These are phyloP conservation scores for Nomada ferruginata DNA, from an alignment of 2,888 invertebrate species.

Conservation along the genomic window DNA sequence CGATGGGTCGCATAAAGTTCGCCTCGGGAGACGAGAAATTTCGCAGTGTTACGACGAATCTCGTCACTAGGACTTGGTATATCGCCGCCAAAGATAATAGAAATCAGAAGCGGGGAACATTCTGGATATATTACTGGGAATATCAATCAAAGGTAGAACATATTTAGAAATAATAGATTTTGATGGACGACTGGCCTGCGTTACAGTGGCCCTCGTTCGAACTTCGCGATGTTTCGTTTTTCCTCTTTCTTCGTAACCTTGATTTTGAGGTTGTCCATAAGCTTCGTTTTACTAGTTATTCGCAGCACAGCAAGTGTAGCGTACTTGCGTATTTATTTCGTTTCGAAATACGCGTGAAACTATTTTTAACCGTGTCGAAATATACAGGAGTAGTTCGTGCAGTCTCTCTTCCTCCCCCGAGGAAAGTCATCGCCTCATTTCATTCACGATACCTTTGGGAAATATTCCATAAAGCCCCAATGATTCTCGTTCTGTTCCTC, in stretches of 20 bases:
- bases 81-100: constrained; percentile 19
- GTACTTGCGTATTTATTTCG: constrained; percentile 46
- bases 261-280: constrained; percentile 29
- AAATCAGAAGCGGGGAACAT: neutral
- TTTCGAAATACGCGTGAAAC: constrained; percentile 16
- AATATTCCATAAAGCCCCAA: constrained; percentile 1
- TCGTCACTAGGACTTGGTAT: neutral
- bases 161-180: constrained; percentile 2
- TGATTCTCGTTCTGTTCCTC: neutral
- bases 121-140: constrained; percentile 4
- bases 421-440: constrained; percentile 8
- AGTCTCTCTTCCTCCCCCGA: neutral
- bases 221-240: neutral
- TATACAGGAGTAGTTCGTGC: constrained; percentile 10
- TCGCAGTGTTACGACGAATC: neutral
- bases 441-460: neutral
- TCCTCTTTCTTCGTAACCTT: neutral
- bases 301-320: neutral
- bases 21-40: neutral
- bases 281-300: neutral
- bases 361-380: constrained; percentile 54
- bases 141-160: neutral
- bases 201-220: neutral
- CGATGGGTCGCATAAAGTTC: neutral
- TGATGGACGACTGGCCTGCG: neutral